Base-by-base conservation (phyloP, 2,797 vertebrate genomes). In the Xenops minutus region DNA sequence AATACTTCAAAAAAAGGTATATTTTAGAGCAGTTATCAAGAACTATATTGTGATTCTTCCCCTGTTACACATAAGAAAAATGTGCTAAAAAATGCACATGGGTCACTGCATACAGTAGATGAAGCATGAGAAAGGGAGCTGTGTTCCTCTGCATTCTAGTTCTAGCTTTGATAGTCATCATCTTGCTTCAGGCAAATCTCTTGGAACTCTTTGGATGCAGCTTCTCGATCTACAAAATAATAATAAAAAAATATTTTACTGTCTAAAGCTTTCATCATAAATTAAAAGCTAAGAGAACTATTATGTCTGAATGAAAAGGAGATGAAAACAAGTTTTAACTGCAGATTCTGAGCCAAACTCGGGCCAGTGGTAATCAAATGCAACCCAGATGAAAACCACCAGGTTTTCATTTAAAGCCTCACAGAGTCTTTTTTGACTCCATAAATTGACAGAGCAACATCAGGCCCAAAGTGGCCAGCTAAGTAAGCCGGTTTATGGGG, bases 101-200 rank as follows among this genome's bases (percentile, higher is more conserved):
- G 85, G 66, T 91, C 92, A 93, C 55, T 88, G 87, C 76, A n/a
- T 55, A 8, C 7, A 69, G 81, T 8, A 91, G 62, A 63, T 78
- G 87, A 93, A 95, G 91, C 89, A 93, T 78, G 36, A 95, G 79
- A 92, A 90, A 39, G 36, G 75, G 39, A 96, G 88, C 79, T 72
- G 32, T 85, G 69, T 26, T 92, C 54, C 36, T 92, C 78, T 63
- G 56, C 85, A 62, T 88, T 85, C 69, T 41, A 83, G 59, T 78
- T 76, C 82, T 52, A 63, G 66, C 84, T 87, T 62, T 92, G 91
- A 91, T 75, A 93, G 36, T 87, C 78, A 69, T 72, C 61, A 56
- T 64, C 79, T 94, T 75, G 87, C 96, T 95, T 76, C 76, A 59
- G 91, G 94, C 87, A 95, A 88, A 78, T 86, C 58, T 63, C 63